phyloP scores from a whole-genome alignment of 2,113 vertebrate species.

The Neodontobutis hainanensis region DNA sequence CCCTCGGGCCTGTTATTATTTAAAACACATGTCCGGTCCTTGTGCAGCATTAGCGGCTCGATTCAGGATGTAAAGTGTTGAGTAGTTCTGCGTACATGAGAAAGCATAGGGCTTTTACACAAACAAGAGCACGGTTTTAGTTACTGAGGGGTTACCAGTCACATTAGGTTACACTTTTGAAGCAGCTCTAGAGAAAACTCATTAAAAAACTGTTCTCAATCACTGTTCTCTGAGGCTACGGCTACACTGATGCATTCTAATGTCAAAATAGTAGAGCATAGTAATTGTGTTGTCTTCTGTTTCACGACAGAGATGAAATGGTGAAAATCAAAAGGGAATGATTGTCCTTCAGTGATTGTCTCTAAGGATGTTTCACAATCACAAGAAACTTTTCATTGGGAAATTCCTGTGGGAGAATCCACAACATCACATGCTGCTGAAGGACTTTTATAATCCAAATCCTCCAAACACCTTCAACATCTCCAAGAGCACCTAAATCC shows the following conservation, averaged over 20 bases:
- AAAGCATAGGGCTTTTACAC: background rate
- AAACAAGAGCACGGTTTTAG: background rate
- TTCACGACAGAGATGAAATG: no score
- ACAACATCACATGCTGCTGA: no score
- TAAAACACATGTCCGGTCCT: conserved; percentile 1
- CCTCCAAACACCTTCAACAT: no score
- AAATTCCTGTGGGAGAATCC: no score
- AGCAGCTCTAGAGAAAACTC: conserved; percentile 5
- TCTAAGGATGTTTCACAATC: no score
- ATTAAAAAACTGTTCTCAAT: conserved; percentile 4
- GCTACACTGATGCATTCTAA: conserved; percentile 2
- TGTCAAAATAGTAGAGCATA: background rate
- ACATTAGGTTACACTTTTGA: background rate
- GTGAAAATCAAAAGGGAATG: no score
- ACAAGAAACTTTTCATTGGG: no score
- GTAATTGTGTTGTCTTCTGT: background rate
- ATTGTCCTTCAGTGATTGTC: no score
- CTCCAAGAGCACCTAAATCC: no score
- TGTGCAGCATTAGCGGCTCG: background rate
- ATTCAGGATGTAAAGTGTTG: background rate
- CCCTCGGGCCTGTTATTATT: background rate
- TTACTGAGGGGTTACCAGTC: background rate
- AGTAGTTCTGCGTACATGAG: background rate
- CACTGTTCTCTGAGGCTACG: background rate
- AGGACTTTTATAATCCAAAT: no score